Conservation (phyloP, 2,888 invertebrate genomes). For the Synanthedon formicaeformis region DNA sequence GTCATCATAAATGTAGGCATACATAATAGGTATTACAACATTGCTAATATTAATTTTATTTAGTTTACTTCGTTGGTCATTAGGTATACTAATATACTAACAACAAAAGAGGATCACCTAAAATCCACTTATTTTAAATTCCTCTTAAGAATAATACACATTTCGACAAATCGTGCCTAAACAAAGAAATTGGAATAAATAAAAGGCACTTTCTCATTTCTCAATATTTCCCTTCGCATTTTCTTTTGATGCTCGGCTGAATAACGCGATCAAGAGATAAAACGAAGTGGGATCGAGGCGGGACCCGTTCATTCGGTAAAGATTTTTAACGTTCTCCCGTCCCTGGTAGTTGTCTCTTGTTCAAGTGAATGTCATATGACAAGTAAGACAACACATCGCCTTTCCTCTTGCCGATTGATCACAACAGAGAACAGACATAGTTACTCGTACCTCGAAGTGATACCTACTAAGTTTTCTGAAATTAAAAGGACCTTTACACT, state of each 20-base stretch:
- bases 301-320: constrained; percentile 35
- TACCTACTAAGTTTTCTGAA: no score
- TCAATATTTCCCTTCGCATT: constrained; percentile 52
- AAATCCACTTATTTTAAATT: constrained; percentile 11
- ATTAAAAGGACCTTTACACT: no score
- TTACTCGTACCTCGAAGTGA: no score
- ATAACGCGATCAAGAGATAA: constrained; percentile 65
- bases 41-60: neutral
- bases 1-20: no score
- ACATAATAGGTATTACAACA: no score
- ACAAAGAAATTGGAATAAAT: constrained; percentile 43
- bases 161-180: constrained; percentile 28
- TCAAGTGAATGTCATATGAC: no score
- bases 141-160: constrained; percentile 11
- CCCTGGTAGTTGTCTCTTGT: neutral
- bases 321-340: constrained; percentile 27
- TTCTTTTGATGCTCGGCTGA: constrained; percentile 61
- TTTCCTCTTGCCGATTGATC: no score
- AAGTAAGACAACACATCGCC: no score
- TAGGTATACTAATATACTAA: neutral
- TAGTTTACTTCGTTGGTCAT: neutral
- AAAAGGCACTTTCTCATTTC: constrained; percentile 44
- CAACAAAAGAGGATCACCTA: constrained; percentile 1
- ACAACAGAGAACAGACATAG: no score
- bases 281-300: constrained; percentile 43